phyloP scores from a whole-genome alignment of 1,140 invertebrate species.

The Aphelinus atriplicis region DNA sequence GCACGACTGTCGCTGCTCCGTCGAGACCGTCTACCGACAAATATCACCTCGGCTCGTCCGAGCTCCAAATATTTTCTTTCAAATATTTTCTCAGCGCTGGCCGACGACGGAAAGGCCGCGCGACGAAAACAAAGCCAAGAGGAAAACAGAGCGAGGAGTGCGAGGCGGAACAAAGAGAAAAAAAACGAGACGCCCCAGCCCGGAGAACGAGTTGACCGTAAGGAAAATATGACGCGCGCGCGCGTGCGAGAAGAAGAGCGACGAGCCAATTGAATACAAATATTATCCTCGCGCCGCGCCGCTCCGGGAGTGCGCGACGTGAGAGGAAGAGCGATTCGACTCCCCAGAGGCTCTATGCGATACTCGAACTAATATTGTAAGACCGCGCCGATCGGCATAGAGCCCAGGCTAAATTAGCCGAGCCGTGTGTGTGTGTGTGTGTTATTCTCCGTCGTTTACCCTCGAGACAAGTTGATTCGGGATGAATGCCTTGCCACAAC shows the following conservation, averaged over 20 bases:
- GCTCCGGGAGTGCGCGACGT: conserved; percentile 1
- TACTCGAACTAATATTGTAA: conserved; percentile 61
- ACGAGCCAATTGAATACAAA: conserved; percentile 55
- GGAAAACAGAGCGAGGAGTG: conserved; percentile 20
- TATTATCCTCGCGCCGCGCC: conserved; percentile 48
- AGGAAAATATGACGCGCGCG: conserved; percentile 44
- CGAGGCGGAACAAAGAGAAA: background rate
- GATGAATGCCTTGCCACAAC: no score
- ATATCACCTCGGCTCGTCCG: conserved; percentile 20
- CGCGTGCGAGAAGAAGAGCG: conserved; percentile 7
- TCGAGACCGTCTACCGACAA: background rate
- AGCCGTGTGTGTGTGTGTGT: no score
- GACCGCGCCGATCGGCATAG: background rate
- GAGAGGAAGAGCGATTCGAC: background rate
- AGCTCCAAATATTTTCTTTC: conserved; percentile 45
- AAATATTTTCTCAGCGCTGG: conserved; percentile 32
- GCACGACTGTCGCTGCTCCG: background rate
- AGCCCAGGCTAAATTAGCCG: background rate
- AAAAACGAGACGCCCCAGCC: background rate
- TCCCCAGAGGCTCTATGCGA: conserved; percentile 30
- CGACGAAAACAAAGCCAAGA: conserved; percentile 20
- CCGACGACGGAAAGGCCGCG: background rate
- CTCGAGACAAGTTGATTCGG: no score
- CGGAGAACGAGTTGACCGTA: conserved; percentile 31
- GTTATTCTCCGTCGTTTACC: no score